phyloP scores from a whole-genome alignment of 2,113 vertebrate species.

The Ploceus nigricollis region DNA sequence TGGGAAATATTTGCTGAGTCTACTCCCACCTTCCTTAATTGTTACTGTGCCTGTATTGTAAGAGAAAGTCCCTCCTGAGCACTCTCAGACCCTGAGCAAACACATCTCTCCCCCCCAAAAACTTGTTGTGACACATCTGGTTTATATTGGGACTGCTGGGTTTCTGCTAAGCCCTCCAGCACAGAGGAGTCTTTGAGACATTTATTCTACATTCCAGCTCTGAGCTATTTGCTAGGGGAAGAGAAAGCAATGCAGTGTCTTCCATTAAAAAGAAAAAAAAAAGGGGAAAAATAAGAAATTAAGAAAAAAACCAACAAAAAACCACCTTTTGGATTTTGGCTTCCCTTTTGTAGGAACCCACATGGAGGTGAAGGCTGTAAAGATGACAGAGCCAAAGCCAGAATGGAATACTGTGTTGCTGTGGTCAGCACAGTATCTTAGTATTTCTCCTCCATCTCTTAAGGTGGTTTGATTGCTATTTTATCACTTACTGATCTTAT shows the following conservation, averaged over 20 bases:
- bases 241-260: not conserved
- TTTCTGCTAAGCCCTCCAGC: conserved; percentile 49
- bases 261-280: not conserved
- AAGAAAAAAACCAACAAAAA: not conserved
- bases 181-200: conserved; percentile 41
- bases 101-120: conserved; percentile 34
- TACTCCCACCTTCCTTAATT: not conserved
- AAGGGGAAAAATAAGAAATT: not conserved
- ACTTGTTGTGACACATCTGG: conserved; percentile 69
- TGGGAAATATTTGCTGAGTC: not conserved
- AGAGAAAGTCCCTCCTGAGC: not conserved
- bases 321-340: not conserved
- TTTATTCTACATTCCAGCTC: conserved; percentile 61
- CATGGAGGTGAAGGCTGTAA: not conserved
- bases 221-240: conserved; percentile 32
- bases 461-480: not conserved
- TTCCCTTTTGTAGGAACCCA: not conserved
- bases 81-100: not conserved
- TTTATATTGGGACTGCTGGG: conserved; percentile 57
- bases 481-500: not conserved
- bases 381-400: not conserved
- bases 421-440: not conserved
- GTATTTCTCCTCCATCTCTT: not conserved
- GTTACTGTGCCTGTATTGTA: not conserved
- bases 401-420: not conserved